Evolutionary conservation across 2,888 invertebrate genomes (phyloP).

Genomic region (Philereme vetulata): DNA sequence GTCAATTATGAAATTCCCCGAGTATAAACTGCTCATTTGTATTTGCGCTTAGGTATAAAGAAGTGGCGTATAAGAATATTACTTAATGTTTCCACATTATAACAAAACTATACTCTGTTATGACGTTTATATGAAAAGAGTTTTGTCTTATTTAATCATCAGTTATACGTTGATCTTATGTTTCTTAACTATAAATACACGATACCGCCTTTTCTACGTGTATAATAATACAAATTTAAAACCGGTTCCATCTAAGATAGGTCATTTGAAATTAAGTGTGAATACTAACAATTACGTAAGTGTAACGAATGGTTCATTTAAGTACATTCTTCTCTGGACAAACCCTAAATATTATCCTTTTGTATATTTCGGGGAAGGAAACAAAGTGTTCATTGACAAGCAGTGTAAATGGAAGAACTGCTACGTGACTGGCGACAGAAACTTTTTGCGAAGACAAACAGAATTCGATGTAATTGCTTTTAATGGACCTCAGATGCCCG

Average conservation of each 20-base stretch:
- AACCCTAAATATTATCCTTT: slow-evolving; percentile 55
- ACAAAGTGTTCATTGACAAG: slow-evolving; percentile 51
- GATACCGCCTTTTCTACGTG: slow-evolving; percentile 1
- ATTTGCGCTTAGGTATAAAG: no score
- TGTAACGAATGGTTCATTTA: slow-evolving; percentile 2
- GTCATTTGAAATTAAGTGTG: not conserved
- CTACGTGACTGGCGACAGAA: slow-evolving; percentile 58
- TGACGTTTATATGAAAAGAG: slow-evolving; percentile 4
- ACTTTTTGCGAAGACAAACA: slow-evolving; percentile 48
- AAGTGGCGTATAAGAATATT: not conserved
- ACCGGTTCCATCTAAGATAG: not conserved
- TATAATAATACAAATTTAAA: not conserved
- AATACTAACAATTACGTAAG: not conserved
- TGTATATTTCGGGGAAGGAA: slow-evolving; percentile 57
- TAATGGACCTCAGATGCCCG: slow-evolving; percentile 54
- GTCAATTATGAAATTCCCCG: slow-evolving; percentile 9
- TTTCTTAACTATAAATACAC: slow-evolving; percentile 8
- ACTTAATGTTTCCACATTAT: slow-evolving; percentile 5
- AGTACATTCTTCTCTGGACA: slow-evolving; percentile 60
- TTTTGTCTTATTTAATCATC: slow-evolving; percentile 10
- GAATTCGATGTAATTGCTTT: slow-evolving; percentile 62
- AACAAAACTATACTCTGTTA: not conserved
- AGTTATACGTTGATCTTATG: slow-evolving; percentile 8
- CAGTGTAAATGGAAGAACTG: slow-evolving; percentile 63
- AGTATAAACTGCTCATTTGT: not conserved